Percentiles rank a stretch among this genome's conserved stretches.
Evolutionary conservation across 2,888 invertebrate genomes (phyloP).

Genomic region (Tetragonisca angustula): DNA sequence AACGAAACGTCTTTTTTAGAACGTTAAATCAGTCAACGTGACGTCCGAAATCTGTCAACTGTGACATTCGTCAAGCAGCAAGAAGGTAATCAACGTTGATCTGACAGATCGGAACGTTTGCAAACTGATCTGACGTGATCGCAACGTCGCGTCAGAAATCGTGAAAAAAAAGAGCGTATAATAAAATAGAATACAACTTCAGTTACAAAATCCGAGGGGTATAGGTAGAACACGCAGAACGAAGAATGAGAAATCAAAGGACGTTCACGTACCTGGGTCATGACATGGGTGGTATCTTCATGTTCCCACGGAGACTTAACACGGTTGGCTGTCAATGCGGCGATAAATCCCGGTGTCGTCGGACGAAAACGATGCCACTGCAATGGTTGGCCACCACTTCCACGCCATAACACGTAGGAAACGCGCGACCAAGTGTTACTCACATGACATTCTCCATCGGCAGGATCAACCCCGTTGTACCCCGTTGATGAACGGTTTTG

Average conservation of each 20-base stretch:
- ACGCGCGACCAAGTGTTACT: constrained; percentile 39
- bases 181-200: constrained; percentile 15
- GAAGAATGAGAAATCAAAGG: not conserved
- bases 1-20: not conserved
- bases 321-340: constrained; percentile 46
- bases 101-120: not conserved
- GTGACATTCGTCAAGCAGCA: not conserved
- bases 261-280: constrained; percentile 75
- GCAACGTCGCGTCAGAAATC: not conserved
- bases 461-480: constrained; percentile 2
- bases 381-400: constrained; percentile 54
- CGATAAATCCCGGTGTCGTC: constrained; percentile 49
- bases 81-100: no score
- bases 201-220: not conserved
- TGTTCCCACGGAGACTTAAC: constrained; percentile 64
- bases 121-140: not conserved
- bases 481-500: not conserved
- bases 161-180: not conserved
- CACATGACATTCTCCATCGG: constrained; percentile 47
- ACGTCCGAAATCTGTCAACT: not conserved
- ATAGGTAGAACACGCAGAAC: not conserved
- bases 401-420: constrained; percentile 63
- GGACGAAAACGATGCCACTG: constrained; percentile 47
- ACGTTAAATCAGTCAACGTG: not conserved
- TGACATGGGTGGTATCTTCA: constrained; percentile 74